Conservation (phyloP, 2,113 vertebrate species). For the Trachemys scripta region DNA sequence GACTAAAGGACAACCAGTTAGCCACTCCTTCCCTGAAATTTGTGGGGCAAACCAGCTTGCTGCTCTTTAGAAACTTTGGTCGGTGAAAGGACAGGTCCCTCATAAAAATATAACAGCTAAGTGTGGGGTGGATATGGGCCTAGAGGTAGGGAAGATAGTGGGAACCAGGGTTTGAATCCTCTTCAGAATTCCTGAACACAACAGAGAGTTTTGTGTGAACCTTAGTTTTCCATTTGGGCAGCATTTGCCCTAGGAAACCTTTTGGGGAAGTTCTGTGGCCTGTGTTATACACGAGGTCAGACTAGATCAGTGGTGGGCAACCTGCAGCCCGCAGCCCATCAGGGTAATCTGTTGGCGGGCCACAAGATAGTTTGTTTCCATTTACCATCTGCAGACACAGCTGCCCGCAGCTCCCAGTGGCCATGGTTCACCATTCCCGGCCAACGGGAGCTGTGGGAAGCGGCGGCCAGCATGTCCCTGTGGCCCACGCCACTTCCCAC, state of each 20-base stretch:
- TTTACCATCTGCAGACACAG: too few species aligned
- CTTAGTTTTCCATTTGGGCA: not conserved
- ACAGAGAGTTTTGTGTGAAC: not conserved
- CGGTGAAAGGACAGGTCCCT: not conserved
- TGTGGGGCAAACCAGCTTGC: not conserved
- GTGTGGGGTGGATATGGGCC: not conserved
- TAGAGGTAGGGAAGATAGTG: not conserved
- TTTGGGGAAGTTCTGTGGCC: not conserved
- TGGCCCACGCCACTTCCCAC: too few species aligned
- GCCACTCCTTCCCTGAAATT: not conserved
- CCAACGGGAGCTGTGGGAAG: too few species aligned
- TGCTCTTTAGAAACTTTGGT: not conserved
- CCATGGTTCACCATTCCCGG: too few species aligned
- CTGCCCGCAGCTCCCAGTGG: too few species aligned
- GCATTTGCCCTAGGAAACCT: not conserved
- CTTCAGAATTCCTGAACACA: not conserved
- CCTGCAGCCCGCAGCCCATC: too few species aligned
- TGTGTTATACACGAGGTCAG: not conserved
- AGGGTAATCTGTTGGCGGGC: too few species aligned
- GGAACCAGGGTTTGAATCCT: not conserved
- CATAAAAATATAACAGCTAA: not conserved
- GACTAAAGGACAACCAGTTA: not conserved
- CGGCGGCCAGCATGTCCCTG: too few species aligned
- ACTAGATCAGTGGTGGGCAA: not conserved
- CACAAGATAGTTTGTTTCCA: too few species aligned